Evolutionary conservation across 2,113 vertebrate genomes (phyloP).

Genomic region (Turnix velox): DNA sequence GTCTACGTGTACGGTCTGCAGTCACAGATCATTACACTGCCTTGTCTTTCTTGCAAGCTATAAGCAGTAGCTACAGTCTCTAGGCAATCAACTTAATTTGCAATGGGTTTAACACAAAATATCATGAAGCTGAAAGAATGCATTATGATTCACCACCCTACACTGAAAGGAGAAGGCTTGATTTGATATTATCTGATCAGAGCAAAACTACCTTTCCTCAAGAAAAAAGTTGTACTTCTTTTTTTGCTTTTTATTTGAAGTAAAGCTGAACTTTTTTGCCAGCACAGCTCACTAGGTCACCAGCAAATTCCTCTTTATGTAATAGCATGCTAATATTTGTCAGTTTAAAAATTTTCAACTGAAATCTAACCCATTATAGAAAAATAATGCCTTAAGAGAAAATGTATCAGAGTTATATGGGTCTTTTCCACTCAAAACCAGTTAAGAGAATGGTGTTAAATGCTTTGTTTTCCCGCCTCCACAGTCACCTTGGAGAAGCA

Average conservation of each 20-base stretch:
- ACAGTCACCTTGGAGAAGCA: background rate
- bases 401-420: background rate
- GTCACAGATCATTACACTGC: constrained; percentile 62
- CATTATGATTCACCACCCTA: background rate
- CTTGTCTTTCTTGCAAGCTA: background rate
- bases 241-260: background rate
- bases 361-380: background rate
- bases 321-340: background rate
- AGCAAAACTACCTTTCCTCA: background rate
- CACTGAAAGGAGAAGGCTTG: background rate
- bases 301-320: background rate
- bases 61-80: constrained; percentile 29
- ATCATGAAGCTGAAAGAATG: constrained; percentile 4
- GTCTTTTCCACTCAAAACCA: background rate
- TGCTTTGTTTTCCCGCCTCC: background rate
- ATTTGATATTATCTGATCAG: background rate
- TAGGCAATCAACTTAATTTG: constrained; percentile 55
- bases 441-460: background rate
- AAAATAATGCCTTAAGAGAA: background rate
- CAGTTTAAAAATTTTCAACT: background rate
- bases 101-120: constrained; percentile 28
- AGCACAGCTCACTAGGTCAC: background rate
- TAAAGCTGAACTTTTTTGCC: background rate
- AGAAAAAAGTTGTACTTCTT: background rate
- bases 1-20: background rate